phyloP scores from a whole-genome alignment of 2,888 invertebrate species.

The Brachycybe producta region DNA sequence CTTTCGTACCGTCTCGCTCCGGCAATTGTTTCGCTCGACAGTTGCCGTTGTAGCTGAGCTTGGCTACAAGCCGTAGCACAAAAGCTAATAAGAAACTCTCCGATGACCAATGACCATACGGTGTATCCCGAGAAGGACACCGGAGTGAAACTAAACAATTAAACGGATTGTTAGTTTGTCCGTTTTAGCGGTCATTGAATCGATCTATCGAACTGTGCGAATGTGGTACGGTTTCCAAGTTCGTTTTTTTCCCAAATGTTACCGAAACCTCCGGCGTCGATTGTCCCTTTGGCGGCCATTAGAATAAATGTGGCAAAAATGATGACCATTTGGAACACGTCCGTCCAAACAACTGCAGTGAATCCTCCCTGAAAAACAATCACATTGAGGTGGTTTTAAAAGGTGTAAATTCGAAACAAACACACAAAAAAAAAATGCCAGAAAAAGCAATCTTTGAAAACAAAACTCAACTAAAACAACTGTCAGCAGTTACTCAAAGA shows the following conservation, averaged over 20 bases:
- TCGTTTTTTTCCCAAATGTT: constrained; percentile 12
- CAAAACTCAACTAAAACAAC: too few relatives aligned
- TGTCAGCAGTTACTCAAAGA: too few relatives aligned
- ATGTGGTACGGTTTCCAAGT: constrained; percentile 2
- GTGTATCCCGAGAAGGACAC: too few relatives aligned
- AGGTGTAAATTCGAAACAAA: too few relatives aligned
- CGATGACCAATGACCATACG: constrained; percentile 11
- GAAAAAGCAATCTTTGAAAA: too few relatives aligned
- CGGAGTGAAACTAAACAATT: too few relatives aligned
- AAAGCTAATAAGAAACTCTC: constrained; percentile 6
- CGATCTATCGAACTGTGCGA: too few relatives aligned
- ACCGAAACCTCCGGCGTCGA: constrained; percentile 7
- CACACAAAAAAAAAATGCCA: too few relatives aligned
- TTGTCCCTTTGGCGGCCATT: constrained; percentile 2
- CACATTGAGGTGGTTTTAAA: too few relatives aligned
- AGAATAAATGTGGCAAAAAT: background rate
- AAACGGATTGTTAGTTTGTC: too few relatives aligned
- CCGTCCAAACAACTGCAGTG: constrained; percentile 13
- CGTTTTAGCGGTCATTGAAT: too few relatives aligned
- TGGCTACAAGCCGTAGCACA: background rate
- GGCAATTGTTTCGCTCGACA: constrained; percentile 6
- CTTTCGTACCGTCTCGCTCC: constrained; percentile 9
- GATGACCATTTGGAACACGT: constrained; percentile 10
- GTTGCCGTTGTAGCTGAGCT: constrained; percentile 5
- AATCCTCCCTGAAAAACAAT: constrained; percentile 15